Evolutionary conservation across 1,140 invertebrate species (phyloP).

Genomic region (Episyrphus balteatus): DNA sequence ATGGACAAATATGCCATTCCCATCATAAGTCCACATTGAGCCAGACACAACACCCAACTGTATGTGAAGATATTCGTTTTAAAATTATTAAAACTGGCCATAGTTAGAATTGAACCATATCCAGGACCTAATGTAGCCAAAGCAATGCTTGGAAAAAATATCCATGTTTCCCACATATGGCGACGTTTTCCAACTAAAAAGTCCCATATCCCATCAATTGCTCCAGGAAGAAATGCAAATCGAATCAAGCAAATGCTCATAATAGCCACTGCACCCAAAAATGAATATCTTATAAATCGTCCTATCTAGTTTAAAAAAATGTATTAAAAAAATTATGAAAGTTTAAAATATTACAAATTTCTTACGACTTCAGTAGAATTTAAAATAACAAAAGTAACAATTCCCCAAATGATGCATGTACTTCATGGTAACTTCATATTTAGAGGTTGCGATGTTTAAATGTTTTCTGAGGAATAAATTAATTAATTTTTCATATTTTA

Average conservation of each 20-base stretch:
- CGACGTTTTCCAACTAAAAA: conserved; percentile 50
- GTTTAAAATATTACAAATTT: too few relatives aligned
- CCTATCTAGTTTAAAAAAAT: too few relatives aligned
- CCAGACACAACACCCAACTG: conserved; percentile 26
- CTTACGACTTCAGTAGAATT: too few relatives aligned
- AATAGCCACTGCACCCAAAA: conserved; percentile 9
- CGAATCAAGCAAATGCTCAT: conserved; percentile 14
- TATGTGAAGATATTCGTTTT: conserved; percentile 53
- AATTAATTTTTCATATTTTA: too few relatives aligned
- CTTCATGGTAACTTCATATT: too few relatives aligned
- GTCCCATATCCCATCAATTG: conserved; percentile 59
- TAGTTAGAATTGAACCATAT: conserved; percentile 26
- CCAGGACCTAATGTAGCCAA: conserved; percentile 36
- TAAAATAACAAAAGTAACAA: too few relatives aligned
- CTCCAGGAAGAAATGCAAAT: conserved; percentile 49
- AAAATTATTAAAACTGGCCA: conserved; percentile 29
- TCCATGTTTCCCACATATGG: conserved; percentile 8
- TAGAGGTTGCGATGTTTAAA: too few relatives aligned
- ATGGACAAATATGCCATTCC: conserved; percentile 17
- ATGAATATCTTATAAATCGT: conserved; percentile 14
- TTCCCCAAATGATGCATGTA: too few relatives aligned
- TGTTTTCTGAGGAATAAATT: too few relatives aligned
- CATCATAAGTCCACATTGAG: conserved; percentile 17
- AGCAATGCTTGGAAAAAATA: conserved; percentile 9
- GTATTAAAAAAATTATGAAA: too few relatives aligned